These are phyloP conservation scores for Typhlomys cinereus DNA, from an alignment of 2,113 vertebrate species.

Conservation along the genomic window DNA sequence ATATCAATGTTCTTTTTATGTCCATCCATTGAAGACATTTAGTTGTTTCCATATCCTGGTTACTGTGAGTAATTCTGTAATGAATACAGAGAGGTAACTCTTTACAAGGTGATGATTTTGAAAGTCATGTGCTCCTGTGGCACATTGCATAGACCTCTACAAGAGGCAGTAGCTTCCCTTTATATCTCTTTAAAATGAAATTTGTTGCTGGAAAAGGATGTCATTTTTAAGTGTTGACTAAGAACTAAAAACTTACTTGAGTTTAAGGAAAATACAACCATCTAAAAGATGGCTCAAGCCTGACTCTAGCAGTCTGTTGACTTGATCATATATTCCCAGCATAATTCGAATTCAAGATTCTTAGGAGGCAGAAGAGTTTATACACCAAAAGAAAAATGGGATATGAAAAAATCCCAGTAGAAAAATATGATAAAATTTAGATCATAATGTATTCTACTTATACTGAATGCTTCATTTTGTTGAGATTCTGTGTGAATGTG, in stretches of 20 bases:
- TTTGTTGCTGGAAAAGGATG: neutral
- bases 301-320: neutral
- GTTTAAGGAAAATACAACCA: neutral
- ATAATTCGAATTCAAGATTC: constrained; percentile 66
- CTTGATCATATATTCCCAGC: neutral
- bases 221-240: neutral
- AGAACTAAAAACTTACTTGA: constrained; percentile 17
- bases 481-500: constrained; percentile 80
- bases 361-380: constrained; percentile 75
- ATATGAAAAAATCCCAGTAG: constrained; percentile 53
- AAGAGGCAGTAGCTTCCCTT: neutral
- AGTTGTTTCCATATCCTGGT: neutral
- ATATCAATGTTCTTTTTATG: neutral
- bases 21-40: neutral
- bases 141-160: neutral
- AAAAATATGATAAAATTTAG: constrained; percentile 78
- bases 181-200: neutral
- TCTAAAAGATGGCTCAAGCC: constrained; percentile 63
- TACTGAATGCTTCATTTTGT: constrained; percentile 83
- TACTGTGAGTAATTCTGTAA: neutral
- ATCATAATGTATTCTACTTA: constrained; percentile 82
- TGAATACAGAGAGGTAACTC: neutral
- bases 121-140: neutral
- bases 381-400: constrained; percentile 61
- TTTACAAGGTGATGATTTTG: neutral